phyloP scores from a whole-genome alignment of 2,113 vertebrate genomes.

The Geococcyx californianus region DNA sequence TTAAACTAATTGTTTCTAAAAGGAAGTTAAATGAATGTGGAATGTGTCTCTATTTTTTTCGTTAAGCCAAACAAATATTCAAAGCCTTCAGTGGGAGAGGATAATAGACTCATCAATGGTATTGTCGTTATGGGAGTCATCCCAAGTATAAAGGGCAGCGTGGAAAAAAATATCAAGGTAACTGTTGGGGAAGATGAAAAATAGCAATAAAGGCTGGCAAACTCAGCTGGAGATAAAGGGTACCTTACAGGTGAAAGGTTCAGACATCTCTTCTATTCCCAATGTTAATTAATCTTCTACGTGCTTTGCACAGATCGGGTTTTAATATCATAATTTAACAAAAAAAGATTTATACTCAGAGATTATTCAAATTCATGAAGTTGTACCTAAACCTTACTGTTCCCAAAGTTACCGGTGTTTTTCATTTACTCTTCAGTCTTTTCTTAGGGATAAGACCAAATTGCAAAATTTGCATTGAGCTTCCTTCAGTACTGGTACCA shows the following conservation, averaged over 20 bases:
- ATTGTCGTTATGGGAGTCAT: neutral
- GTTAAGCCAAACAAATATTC: neutral
- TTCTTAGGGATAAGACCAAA: neutral
- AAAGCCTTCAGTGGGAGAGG: neutral
- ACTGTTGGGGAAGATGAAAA: constrained; percentile 23
- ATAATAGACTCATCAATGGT: neutral
- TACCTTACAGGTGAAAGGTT: constrained; percentile 49
- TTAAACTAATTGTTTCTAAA: neutral
- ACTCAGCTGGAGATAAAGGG: constrained; percentile 55
- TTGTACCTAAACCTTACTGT: neutral
- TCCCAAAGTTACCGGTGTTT: neutral
- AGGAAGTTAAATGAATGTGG: neutral
- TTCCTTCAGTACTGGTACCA: neutral
- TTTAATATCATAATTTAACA: constrained; percentile 2
- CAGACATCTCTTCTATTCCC: constrained; percentile 16
- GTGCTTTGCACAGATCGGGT: neutral
- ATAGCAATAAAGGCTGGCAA: constrained; percentile 29
- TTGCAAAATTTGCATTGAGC: neutral
- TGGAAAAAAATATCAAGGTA: neutral
- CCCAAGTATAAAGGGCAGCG: neutral
- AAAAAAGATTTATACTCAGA: neutral
- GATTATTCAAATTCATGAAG: neutral
- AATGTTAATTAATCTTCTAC: constrained; percentile 42
- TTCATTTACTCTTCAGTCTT: neutral
- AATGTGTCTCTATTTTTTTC: neutral